Evolutionary conservation across 2,888 invertebrate genomes (phyloP), one percentile per base, ranked within the genome.

Genomic region (Gnatocerus cornutus): DNA sequence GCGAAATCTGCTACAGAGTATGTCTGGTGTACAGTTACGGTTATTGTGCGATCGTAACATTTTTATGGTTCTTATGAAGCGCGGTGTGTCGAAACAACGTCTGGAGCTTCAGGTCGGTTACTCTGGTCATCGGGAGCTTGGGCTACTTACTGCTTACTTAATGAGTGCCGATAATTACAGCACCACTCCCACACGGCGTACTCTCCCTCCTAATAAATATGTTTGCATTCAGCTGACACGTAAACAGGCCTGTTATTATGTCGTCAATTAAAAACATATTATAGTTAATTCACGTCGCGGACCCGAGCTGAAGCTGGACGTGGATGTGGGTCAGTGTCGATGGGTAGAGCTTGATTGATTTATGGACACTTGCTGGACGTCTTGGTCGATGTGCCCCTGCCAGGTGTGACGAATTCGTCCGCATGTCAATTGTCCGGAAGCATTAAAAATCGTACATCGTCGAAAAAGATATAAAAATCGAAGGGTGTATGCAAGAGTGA

Each of bases 1-100:
- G 79, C 80, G 80, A 81, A 82, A 81, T 81, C 80, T 80, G 80
- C 79, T 79, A 80, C 80, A 79, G 82, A 80, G 80, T 81, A 81
- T 82, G 83, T 81, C 81, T 82, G 80, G 80, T 82, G 79, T 81
- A 79, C 80, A 80, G 83, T 83, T 83, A 84, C 83, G 83, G 82
- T 81, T 82, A 81, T 83, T 83, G 80, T 81, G 78, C 73, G 82
- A 80, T 83, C 84, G 82, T 84, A 84, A 84, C 82, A 78, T 81
- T 83, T 83, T 84, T 83, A 82, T 82, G 81, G 80, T 80, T 81
- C 81, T 80, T 80, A 77, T 76, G 80, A 81, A 80, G 77, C 75
- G 63, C 58, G 61, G 68, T 71, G 62, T 69, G 41, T 27, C 64
- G 65, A 43, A 52, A 46, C 27, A 58, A 66, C 50, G 66, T 50